These are phyloP conservation scores for Sphaerophoria rueppellii DNA, from an alignment of 2,888 invertebrate genomes.

Conservation along the genomic window DNA sequence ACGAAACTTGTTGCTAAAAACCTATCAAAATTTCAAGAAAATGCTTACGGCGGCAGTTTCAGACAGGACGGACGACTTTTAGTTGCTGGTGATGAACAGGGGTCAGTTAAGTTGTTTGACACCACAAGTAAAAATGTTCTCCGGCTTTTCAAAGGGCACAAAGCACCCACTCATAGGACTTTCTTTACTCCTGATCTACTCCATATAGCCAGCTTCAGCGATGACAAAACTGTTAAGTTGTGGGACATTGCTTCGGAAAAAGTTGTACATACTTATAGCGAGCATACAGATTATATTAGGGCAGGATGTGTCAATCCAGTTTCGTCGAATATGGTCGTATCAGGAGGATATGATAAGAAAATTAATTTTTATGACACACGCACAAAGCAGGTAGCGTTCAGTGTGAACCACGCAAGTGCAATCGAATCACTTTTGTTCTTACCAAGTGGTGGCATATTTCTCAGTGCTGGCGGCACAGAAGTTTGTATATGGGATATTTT, in stretches of 20 bases:
- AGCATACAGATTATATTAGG: conserved; percentile 91
- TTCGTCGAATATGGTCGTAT: conserved; percentile 89
- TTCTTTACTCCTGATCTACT: conserved; percentile 91
- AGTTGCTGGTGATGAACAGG: conserved; percentile 95
- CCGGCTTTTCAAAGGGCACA: conserved; percentile 93
- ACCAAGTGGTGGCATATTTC: conserved; percentile 94
- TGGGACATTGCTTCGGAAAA: conserved; percentile 96
- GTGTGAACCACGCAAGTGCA: conserved; percentile 93
- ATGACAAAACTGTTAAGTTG: conserved; percentile 93
- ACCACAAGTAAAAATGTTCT: conserved; percentile 91
- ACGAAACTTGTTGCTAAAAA: conserved; percentile 92
- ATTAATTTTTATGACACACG: conserved; percentile 94
- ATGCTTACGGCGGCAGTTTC: conserved; percentile 93
- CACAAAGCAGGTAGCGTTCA: conserved; percentile 86
- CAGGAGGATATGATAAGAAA: conserved; percentile 94
- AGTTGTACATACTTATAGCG: conserved; percentile 85
- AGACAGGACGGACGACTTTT: conserved; percentile 91
- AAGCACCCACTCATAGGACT: conserved; percentile 90
- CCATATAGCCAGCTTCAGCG: conserved; percentile 93
- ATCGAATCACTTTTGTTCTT: conserved; percentile 94
- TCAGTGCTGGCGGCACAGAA: conserved; percentile 95
- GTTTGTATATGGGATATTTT: conserved; percentile 97
- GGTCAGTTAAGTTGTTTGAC: conserved; percentile 93
- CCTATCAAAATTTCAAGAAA: conserved; percentile 91
- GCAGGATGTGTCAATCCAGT: conserved; percentile 91